These are phyloP conservation scores for Botrylloides violaceus DNA, from an alignment of 23 tunicate genomes.

Conservation along the genomic window DNA sequence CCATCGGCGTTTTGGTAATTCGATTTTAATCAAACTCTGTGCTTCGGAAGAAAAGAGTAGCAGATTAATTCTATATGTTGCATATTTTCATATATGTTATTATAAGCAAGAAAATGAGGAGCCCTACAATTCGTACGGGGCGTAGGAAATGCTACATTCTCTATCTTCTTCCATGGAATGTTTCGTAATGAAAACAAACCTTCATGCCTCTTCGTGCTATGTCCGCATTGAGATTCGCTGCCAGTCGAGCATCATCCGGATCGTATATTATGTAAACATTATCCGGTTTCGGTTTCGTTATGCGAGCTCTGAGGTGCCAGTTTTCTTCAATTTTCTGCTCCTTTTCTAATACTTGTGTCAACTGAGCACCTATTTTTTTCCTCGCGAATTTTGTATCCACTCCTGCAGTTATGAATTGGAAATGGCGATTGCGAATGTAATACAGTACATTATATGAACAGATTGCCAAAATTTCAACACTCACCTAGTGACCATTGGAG, in stretches of 20 bases:
- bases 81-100: no score
- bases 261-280: slow-evolving; percentile 54
- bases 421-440: neutral
- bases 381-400: slow-evolving; percentile 53
- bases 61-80: no score
- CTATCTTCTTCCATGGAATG: neutral
- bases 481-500: slow-evolving; percentile 55
- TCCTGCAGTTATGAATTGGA: slow-evolving; percentile 18
- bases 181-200: slow-evolving; percentile 23
- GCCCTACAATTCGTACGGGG: no score
- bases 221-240: slow-evolving; percentile 31
- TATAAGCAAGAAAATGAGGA: neutral
- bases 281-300: slow-evolving; percentile 25
- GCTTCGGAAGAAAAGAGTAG: no score
- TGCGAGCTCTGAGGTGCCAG: slow-evolving; percentile 57
- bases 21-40: no score
- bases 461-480: slow-evolving; percentile 1
- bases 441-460: neutral
- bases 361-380: slow-evolving; percentile 36
- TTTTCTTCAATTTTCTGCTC: slow-evolving; percentile 37
- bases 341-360: slow-evolving; percentile 27
- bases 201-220: slow-evolving; percentile 38
- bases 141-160: no score
- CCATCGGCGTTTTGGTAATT: no score
- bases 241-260: slow-evolving; percentile 58